A percentile compares a stretch with the other conserved stretches of the same genome.
These are phyloP conservation scores for Microtus pennsylvanicus DNA, from an alignment of 2,113 vertebrate species.

Conservation along the genomic window DNA sequence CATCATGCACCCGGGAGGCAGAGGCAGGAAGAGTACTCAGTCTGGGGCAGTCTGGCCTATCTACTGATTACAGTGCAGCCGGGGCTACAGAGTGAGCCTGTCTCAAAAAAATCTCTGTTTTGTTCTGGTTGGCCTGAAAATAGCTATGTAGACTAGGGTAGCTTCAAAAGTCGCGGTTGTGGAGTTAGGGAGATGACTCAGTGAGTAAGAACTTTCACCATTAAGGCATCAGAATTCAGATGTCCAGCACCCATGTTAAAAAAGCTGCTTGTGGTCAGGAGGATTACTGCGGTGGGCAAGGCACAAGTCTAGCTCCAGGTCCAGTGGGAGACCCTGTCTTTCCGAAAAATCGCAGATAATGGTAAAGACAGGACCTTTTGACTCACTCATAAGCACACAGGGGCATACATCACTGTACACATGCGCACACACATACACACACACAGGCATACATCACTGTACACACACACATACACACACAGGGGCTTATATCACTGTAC, in stretches of 20 bases:
- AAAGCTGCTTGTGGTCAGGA: neutral
- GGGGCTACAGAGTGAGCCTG: neutral
- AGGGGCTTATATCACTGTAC: too few species aligned
- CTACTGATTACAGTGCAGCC: neutral
- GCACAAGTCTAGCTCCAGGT: neutral
- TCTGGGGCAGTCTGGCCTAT: neutral
- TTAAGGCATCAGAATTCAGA: neutral
- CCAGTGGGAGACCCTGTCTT: neutral
- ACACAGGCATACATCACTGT: neutral
- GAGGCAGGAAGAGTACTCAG: neutral
- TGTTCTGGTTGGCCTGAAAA: neutral
- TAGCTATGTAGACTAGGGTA: neutral
- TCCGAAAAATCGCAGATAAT: neutral
- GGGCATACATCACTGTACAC: too few species aligned
- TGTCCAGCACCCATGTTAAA: neutral
- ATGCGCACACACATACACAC: neutral
- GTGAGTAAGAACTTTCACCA: neutral
- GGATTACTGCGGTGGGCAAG: neutral
- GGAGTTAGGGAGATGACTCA: neutral
- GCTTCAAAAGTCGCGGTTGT: neutral
- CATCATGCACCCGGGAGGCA: too few species aligned
- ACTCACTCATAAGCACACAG: neutral
- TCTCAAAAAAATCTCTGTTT: neutral
- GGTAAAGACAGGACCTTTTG: neutral
- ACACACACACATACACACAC: too few species aligned